Evolutionary conservation across 1,140 invertebrate species (phyloP), one percentile per base, ranked within the genome.

Genomic region (Eciton burchellii): DNA sequence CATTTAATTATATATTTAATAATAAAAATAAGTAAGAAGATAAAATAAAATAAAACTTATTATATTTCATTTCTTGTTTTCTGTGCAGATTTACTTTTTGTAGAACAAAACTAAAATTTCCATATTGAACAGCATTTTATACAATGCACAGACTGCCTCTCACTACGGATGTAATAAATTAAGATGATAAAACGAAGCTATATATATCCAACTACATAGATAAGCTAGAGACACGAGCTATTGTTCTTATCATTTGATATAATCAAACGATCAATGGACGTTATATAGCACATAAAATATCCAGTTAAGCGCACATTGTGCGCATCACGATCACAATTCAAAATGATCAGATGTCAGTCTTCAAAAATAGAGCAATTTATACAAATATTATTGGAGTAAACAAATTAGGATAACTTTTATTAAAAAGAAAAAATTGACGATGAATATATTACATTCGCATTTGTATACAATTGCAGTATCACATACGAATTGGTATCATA

Each of bases 181-280:
- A 92, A 91, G 85, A 92, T 88, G 82, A 86, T 90, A 86, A 83
- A 92, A 91, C 86, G 84, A 90, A 90, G 89, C 90, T 92, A 92
- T 86, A 70, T 86, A 59, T 84, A 83, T 66, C 87, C 81, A 79
- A 14, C 45, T 88, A 54, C 76, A 86, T 82, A 54, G 71, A 90
- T 89, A 85, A 6, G 35, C 2, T 6, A 6, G 35, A 35, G 85
- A 87, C 89, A 84, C 72, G 66, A 19, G 77, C 90, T 89, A 93
- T 93, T 93, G 92, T 93, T 93, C 92, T 91, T 87, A 47, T 85
- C 92, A 93, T 91, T 93, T 93, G 91, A 91, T 89, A 83, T 81
- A 92, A 93, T 93, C 91, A 92, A 79, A 91, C 85, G 79, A 81
- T 82, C 89, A 92, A 92, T 91, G 89, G 84, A 85, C 54, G 70